A percentile compares a stretch with the other conserved stretches of the same genome.
Evolutionary conservation across 2,888 invertebrate genomes (phyloP).

Genomic region (Tetranychus piercei): DNA sequence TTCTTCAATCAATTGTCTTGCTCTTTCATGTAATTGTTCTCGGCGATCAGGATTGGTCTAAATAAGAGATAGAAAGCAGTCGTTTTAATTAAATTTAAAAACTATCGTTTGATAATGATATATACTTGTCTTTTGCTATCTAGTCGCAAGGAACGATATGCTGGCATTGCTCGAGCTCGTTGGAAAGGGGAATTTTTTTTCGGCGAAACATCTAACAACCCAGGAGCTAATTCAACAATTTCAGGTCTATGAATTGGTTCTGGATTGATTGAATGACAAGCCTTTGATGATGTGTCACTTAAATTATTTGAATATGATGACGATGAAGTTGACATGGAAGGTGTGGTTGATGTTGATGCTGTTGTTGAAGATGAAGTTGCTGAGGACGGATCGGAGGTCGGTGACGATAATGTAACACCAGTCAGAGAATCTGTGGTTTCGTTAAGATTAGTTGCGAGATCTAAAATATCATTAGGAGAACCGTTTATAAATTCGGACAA

Average conservation of each 20-base stretch:
- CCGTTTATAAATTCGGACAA: not conserved
- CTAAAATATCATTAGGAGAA: not conserved
- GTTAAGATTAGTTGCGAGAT: not conserved
- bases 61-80: not conserved
- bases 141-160: not conserved
- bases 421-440: not conserved
- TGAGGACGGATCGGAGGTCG: not conserved
- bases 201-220: conserved; percentile 32
- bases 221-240: conserved; percentile 27
- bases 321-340: conserved; percentile 15
- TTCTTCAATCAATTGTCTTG: conserved; percentile 60
- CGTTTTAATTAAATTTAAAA: no score
- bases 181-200: conserved; percentile 24
- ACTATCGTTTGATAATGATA: not conserved
- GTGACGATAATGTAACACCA: not conserved
- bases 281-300: not conserved
- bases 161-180: conserved; percentile 18
- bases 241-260: conserved; percentile 9
- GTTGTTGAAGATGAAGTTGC: not conserved
- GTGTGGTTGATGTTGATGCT: not conserved
- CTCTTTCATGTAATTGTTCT: conserved; percentile 53
- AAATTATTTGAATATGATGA: conserved; percentile 15
- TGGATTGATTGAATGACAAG: not conserved
- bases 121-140: not conserved
- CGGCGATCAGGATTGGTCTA: not conserved